Evolutionary conservation across 2,888 invertebrate species (phyloP).

Genomic region (Hedya salicella): DNA sequence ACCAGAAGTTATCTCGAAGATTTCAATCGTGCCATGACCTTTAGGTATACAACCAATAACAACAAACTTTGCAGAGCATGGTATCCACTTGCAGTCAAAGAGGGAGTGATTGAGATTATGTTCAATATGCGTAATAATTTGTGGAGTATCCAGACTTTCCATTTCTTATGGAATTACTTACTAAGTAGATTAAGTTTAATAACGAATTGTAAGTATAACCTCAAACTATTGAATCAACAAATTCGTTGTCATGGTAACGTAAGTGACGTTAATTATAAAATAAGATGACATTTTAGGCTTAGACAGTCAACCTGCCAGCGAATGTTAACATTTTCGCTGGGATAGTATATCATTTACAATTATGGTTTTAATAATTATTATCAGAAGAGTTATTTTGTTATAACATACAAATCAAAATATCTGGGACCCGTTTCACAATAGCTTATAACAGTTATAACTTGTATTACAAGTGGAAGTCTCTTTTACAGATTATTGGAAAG

Average conservation of each 20-base stretch:
- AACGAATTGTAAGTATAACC: slow-evolving; percentile 50
- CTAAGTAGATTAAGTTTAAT: slow-evolving; percentile 14
- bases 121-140: slow-evolving; percentile 95
- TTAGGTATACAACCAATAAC: slow-evolving; percentile 93
- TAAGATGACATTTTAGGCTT: not conserved
- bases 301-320: too few species aligned
- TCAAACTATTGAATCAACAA: slow-evolving; percentile 56
- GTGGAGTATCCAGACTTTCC: slow-evolving; percentile 89
- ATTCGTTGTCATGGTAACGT: slow-evolving; percentile 64
- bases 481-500: too few species aligned
- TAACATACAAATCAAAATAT: too few species aligned
- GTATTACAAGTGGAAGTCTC: too few species aligned
- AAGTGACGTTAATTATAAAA: slow-evolving; percentile 15
- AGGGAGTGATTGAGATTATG: slow-evolving; percentile 93
- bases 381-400: too few species aligned
- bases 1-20: slow-evolving; percentile 91
- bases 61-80: slow-evolving; percentile 96
- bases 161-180: slow-evolving; percentile 48
- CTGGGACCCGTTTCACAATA: too few species aligned
- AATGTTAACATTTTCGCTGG: too few species aligned
- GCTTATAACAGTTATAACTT: too few species aligned
- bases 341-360: too few species aligned
- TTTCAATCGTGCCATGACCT: slow-evolving; percentile 93
- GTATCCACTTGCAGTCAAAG: slow-evolving; percentile 98
- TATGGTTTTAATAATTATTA: too few species aligned